Conservation (phyloP, 2,113 vertebrate genomes). For the Paralichthys olivaceus region DNA sequence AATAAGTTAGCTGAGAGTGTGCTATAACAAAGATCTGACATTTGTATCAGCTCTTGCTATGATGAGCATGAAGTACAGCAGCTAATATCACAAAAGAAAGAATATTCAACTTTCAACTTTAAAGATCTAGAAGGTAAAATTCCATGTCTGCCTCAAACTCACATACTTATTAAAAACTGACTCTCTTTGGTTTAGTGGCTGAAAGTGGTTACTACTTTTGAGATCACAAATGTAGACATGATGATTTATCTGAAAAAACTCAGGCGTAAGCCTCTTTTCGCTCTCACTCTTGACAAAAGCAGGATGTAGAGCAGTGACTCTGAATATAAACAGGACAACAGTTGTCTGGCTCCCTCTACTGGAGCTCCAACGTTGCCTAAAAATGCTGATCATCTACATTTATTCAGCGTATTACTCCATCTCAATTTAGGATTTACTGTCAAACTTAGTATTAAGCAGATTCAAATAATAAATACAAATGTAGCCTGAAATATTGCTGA, state of each 20-base stretch:
- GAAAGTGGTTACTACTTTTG: background rate
- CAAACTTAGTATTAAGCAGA: background rate
- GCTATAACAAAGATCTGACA: slow-evolving; percentile 13
- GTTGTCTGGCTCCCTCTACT: slow-evolving; percentile 64
- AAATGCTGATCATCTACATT: background rate
- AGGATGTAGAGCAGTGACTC: background rate
- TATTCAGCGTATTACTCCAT: background rate
- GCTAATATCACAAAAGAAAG: background rate
- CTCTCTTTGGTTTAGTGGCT: background rate
- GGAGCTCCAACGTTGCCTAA: slow-evolving; percentile 3
- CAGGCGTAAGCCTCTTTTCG: background rate
- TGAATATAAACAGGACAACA: slow-evolving; percentile 1
- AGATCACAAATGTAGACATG: background rate
- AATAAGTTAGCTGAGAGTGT: slow-evolving; percentile 31
- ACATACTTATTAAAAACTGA: background rate
- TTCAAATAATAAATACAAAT: background rate
- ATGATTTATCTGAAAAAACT: background rate
- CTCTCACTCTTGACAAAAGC: background rate
- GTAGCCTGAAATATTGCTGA: background rate
- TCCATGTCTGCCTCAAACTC: background rate
- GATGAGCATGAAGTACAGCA: background rate
- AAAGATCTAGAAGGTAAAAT: background rate
- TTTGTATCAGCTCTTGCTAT: slow-evolving; percentile 9
- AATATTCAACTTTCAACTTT: background rate
- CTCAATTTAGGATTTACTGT: background rate